These are phyloP conservation scores for Ia io DNA, from an alignment of 2,113 vertebrate species.

Conservation along the genomic window DNA sequence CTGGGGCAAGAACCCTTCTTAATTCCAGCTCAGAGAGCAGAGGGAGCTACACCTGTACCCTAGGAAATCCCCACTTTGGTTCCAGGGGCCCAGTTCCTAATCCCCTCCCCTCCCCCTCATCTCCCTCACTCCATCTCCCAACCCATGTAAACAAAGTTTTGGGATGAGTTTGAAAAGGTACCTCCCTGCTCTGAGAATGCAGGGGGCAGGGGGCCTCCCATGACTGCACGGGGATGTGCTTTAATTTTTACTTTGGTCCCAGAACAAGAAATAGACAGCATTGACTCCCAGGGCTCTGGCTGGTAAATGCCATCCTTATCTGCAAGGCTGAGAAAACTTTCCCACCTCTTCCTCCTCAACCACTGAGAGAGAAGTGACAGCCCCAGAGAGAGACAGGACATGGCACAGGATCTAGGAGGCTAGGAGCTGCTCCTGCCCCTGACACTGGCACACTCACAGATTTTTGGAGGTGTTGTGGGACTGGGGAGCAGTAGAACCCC, in stretches of 20 bases:
- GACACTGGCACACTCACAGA: conserved; percentile 44
- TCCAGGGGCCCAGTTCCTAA: background rate
- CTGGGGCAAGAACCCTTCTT: background rate
- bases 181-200: conserved; percentile 7
- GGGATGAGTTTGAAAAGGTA: conserved; percentile 3
- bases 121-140: background rate
- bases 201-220: background rate
- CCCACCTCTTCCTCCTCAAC: background rate
- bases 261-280: conserved; percentile 18
- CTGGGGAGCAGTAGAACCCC: conserved; percentile 50
- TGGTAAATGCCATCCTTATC: conserved; percentile 33
- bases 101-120: background rate
- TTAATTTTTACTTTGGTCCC: conserved; percentile 52
- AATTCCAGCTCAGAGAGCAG: background rate
- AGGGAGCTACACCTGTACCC: background rate
- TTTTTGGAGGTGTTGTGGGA: conserved; percentile 71
- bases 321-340: conserved; percentile 17
- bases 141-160: conserved; percentile 58
- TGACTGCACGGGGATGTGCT: conserved; percentile 29
- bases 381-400: conserved; percentile 3
- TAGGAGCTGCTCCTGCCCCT: background rate
- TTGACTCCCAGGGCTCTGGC: background rate
- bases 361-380: background rate
- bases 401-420: background rate
- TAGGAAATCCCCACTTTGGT: conserved; percentile 43